Evolutionary conservation across 1,140 invertebrate genomes (phyloP).

Genomic region (Octopus sinensis): DNA sequence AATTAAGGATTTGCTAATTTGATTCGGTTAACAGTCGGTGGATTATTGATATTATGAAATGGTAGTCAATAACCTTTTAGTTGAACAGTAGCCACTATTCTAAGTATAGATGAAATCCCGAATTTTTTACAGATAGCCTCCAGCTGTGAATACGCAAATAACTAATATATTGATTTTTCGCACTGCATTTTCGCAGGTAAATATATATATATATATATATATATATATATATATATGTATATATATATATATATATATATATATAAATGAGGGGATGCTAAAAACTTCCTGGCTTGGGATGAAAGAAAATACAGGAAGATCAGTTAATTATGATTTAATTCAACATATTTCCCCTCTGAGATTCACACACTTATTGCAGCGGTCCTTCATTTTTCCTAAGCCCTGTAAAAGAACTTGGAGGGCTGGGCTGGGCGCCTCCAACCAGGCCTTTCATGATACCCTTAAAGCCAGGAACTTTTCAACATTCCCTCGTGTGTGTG

Average conservation of each 20-base stretch:
- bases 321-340: too few relatives aligned
- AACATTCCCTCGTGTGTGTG: background rate
- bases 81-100: too few relatives aligned
- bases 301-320: background rate
- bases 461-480: background rate
- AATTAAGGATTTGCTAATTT: too few relatives aligned
- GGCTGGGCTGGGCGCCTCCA: background rate
- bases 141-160: too few relatives aligned
- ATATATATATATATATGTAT: conserved; percentile 9
- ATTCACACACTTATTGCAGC: background rate
- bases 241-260: conserved; percentile 1
- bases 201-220: conserved; percentile 12
- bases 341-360: too few relatives aligned
- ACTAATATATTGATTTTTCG: background rate
- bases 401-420: background rate
- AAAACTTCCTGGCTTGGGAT: background rate
- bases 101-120: too few relatives aligned
- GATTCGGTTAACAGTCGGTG: too few relatives aligned
- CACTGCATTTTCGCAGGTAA: background rate
- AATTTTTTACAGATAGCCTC: too few relatives aligned
- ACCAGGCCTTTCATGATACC: background rate
- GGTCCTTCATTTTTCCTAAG: background rate
- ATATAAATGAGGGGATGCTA: background rate
- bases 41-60: too few relatives aligned
- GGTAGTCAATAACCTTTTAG: too few relatives aligned